Conservation (phyloP, 2,888 invertebrate species). For the Creontiades dilutus region DNA sequence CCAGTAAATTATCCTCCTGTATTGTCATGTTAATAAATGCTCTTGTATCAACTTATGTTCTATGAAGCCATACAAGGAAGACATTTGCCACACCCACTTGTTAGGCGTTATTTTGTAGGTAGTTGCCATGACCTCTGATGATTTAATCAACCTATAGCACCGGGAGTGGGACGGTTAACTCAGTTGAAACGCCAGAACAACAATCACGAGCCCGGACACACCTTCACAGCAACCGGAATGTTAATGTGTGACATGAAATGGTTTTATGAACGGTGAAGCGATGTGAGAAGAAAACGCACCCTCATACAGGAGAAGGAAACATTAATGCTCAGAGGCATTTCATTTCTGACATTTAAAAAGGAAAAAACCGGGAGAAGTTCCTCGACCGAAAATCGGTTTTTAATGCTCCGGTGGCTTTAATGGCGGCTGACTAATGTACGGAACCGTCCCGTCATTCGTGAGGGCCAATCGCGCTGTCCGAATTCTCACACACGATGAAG, state of each 20-base stretch:
- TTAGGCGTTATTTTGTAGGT: too few relatives aligned
- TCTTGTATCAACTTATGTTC: too few relatives aligned
- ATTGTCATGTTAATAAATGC: too few relatives aligned
- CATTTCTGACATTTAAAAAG: constrained; percentile 62
- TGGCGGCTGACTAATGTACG: constrained; percentile 54
- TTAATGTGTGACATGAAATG: constrained; percentile 17
- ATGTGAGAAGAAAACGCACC: neutral
- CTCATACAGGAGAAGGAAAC: constrained; percentile 38
- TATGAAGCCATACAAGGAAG: too few relatives aligned
- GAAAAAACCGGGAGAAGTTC: constrained; percentile 29
- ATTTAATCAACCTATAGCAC: neutral
- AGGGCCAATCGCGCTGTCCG: constrained; percentile 24
- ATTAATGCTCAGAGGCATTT: constrained; percentile 52
- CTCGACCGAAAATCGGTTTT: constrained; percentile 62
- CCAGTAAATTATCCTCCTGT: too few relatives aligned
- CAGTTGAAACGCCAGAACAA: neutral
- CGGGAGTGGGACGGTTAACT: too few relatives aligned
- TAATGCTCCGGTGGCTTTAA: constrained; percentile 55
- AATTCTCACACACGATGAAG: constrained; percentile 8
- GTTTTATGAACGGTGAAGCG: constrained; percentile 32
- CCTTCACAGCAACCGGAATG: neutral
- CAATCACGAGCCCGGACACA: neutral
- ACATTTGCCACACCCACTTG: too few relatives aligned
- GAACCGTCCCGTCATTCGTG: constrained; percentile 24
- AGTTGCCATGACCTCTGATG: neutral